Conservation (phyloP, 2,888 invertebrate genomes). For the Troides helena region DNA sequence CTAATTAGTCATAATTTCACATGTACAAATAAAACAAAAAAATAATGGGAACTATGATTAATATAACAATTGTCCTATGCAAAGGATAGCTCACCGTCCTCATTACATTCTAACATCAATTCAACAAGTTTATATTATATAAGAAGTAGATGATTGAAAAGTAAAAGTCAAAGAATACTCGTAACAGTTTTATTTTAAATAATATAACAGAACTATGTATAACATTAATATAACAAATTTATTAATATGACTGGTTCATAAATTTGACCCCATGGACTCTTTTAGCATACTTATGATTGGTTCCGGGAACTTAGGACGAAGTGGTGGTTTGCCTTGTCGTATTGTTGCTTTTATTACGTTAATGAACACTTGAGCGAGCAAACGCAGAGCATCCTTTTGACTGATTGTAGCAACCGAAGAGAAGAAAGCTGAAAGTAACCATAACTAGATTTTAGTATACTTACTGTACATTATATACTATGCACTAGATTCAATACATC, state of each 20-base stretch:
- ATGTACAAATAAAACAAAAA: no score
- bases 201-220: no score
- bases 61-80: no score
- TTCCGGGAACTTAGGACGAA: conserved; percentile 8
- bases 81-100: no score
- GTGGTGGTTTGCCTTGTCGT: conserved; percentile 7
- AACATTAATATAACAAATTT: no score
- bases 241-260: background rate
- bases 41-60: no score
- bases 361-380: background rate
- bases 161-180: background rate
- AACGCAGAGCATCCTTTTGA: conserved; percentile 1
- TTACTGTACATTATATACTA: background rate
- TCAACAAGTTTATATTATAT: background rate
- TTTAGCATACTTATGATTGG: background rate
- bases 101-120: no score
- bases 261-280: background rate
- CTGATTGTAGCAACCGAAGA: background rate
- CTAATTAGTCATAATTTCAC: no score
- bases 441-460: background rate
- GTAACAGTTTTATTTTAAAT: no score
- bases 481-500: no score
- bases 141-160: background rate
- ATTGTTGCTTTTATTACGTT: background rate
- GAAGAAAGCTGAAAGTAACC: conserved; percentile 11